Evolutionary conservation across 1,140 invertebrate species (phyloP).

Genomic region (Panonychus citri): DNA sequence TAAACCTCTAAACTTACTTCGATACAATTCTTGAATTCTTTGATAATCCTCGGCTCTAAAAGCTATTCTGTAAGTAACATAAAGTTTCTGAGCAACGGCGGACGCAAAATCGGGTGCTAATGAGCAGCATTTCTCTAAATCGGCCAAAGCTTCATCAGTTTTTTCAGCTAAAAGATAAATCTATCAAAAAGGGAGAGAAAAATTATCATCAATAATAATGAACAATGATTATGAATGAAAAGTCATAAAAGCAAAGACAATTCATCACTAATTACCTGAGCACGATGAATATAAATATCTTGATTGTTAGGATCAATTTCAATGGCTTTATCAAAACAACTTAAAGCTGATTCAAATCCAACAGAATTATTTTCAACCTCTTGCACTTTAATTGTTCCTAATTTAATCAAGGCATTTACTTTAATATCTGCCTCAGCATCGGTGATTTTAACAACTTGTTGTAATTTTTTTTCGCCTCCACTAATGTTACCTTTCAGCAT

Average conservation of each 20-base stretch:
- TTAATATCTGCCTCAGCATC: slow-evolving; percentile 7
- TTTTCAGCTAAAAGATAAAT: slow-evolving; percentile 55
- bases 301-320: slow-evolving; percentile 48
- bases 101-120: slow-evolving; percentile 57
- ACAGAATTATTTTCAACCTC: slow-evolving; percentile 25
- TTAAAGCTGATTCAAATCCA: slow-evolving; percentile 40
- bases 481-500: slow-evolving; percentile 9
- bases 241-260: neutral
- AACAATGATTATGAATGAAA: too few relatives aligned
- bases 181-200: slow-evolving; percentile 24
- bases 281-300: slow-evolving; percentile 57
- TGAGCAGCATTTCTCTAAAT: slow-evolving; percentile 58
- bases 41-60: slow-evolving; percentile 9
- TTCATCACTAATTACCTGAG: slow-evolving; percentile 31
- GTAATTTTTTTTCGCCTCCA: neutral
- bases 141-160: slow-evolving; percentile 45
- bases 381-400: slow-evolving; percentile 57
- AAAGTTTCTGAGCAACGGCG: slow-evolving; percentile 63
- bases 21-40: neutral
- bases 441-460: neutral
- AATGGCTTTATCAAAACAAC: slow-evolving; percentile 42
- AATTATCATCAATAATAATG: slow-evolving; percentile 5
- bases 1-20: too few relatives aligned
- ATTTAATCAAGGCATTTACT: slow-evolving; percentile 71
- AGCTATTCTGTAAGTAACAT: slow-evolving; percentile 46